phyloP scores from a whole-genome alignment of 2,888 invertebrate genomes.

The Chrysomela aeneicollis region DNA sequence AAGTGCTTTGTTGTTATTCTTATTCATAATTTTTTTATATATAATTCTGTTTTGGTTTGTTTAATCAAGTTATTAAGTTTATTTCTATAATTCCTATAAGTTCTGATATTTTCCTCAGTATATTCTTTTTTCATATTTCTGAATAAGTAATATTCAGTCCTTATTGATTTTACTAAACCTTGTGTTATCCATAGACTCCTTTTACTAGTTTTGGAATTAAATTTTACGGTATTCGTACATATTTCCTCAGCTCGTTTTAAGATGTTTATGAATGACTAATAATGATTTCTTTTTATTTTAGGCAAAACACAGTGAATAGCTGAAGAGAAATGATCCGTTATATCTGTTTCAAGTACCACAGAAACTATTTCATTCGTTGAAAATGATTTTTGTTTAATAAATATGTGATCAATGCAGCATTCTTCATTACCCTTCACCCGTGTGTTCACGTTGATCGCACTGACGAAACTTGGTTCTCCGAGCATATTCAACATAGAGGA shows the following conservation, averaged over 20 bases:
- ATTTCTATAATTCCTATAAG: not conserved
- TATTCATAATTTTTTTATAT: too few species aligned
- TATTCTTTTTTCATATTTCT: not conserved
- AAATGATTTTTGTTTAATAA: not conserved
- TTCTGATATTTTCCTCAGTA: not conserved
- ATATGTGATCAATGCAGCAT: not conserved
- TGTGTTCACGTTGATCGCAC: not conserved
- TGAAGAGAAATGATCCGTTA: not conserved
- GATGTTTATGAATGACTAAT: not conserved
- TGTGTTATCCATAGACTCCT: conserved; percentile 1
- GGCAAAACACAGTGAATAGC: too few species aligned
- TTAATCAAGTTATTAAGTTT: not conserved
- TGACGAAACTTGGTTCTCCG: not conserved
- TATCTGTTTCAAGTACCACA: not conserved
- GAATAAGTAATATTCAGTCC: not conserved
- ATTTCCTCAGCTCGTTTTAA: not conserved
- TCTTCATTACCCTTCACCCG: not conserved
- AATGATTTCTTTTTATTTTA: too few species aligned
- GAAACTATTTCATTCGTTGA: not conserved
- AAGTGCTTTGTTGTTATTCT: too few species aligned
- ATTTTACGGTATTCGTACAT: not conserved
- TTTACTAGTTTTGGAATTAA: not conserved
- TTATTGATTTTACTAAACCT: not conserved
- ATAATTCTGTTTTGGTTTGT: too few species aligned
- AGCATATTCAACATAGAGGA: too few species aligned